Base-by-base conservation (phyloP, 2,797 vertebrate species). In the Schizopygopsis pylzovi region DNA sequence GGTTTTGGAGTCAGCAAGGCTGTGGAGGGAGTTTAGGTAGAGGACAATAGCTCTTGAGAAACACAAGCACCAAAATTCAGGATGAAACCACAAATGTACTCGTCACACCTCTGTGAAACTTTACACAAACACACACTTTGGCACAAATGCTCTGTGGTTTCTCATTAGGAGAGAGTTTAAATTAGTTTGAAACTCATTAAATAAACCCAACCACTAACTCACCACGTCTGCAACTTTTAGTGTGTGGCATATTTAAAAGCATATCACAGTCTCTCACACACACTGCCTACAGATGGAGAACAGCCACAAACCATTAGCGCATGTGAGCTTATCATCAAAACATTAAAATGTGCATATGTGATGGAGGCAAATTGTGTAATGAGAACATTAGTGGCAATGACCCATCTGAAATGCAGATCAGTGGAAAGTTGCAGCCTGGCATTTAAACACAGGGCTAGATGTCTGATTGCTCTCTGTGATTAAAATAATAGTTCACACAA, bases 151-250 rank as follows among this genome's bases (percentile, higher is more conserved):
- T 65, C 20, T 84, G 77, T 22, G 61, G 86, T 37, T 25, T 73
- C 59, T 73, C 85, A 85, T 87, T 87, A 88, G 78, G 81, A 84
- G 77, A 33, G 73, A 45, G 83, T 87, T 87, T 79, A 33, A 85
- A 85, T 79, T 59, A 85, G 39, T 43, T 72, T 79, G 54, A 82
- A 86, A 68, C 81, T 73, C 52, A 71, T 86, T 76, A 82, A 84
- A 82, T 79, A 81, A 88, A 88, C 25, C 28, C 63, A 79, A 88
- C 89, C 84, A 12, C 87, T 75, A 84, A 85, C 86, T 84, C 52
- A 61, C 76, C 6, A 47, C 59, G 86, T 88, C 84, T 88, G 86
- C 73, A 80, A 41, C 70, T 88, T 88, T 72, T 78, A 88, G 80
- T 43, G 68, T 88, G 83, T 80, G 83, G 79, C 72, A 81, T 63